A percentile compares a stretch with the other conserved stretches of the same genome.
phyloP scores from a whole-genome alignment of 2,888 invertebrate genomes.

The Nomada goodeniana region DNA sequence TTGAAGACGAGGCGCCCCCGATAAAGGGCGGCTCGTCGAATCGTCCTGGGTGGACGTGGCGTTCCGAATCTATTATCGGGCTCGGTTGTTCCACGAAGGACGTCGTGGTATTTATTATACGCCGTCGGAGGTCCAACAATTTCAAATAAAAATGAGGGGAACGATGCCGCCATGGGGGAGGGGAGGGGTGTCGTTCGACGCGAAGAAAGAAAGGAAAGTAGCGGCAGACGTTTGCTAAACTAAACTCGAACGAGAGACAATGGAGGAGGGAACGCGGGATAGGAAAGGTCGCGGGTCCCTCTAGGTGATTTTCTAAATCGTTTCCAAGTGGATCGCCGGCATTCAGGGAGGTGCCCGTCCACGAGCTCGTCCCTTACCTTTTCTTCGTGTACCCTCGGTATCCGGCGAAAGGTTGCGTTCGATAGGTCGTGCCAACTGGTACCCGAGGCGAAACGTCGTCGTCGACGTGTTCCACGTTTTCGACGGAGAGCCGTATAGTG shows the following conservation, averaged over 20 bases:
- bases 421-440: slow-evolving; percentile 72
- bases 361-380: slow-evolving; percentile 44
- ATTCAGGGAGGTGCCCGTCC: slow-evolving; percentile 52
- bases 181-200: too few species aligned
- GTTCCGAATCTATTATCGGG: too few species aligned
- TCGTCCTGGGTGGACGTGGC: too few species aligned
- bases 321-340: slow-evolving; percentile 55
- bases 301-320: slow-evolving; percentile 55
- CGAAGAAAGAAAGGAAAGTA: not conserved
- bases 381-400: slow-evolving; percentile 56
- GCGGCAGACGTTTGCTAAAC: not conserved
- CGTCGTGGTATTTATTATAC: not conserved
- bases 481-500: slow-evolving; percentile 12
- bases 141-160: not conserved
- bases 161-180: too few species aligned
- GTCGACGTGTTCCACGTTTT: slow-evolving; percentile 51
- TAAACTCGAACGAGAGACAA: slow-evolving; percentile 35
- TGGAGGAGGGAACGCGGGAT: slow-evolving; percentile 32
- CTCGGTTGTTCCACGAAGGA: not conserved
- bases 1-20: slow-evolving; percentile 35
- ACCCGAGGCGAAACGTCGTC: slow-evolving; percentile 55
- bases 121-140: not conserved
- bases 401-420: slow-evolving; percentile 66
- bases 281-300: slow-evolving; percentile 46
- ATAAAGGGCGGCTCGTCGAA: not conserved